A percentile compares a stretch with the other conserved stretches of the same genome.
phyloP scores from a whole-genome alignment of 2,888 invertebrate genomes.

The Andrena marginata region DNA sequence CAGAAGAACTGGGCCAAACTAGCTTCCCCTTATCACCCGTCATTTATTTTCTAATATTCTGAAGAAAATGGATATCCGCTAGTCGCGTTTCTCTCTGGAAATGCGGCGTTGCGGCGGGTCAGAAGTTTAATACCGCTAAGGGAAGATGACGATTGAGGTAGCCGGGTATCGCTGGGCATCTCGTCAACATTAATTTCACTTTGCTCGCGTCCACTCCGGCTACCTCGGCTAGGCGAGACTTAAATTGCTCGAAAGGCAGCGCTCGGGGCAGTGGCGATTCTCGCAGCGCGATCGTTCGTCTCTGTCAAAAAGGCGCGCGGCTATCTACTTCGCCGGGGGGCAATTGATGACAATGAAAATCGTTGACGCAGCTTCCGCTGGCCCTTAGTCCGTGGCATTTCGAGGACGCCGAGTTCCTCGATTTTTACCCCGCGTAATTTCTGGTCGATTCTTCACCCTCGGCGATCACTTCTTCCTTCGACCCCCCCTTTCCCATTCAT shows the following conservation, averaged over 20 bases:
- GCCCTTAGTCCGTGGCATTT: not conserved
- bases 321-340: not conserved
- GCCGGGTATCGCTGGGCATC: not conserved
- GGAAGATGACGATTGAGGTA: not conserved
- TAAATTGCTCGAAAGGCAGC: not conserved
- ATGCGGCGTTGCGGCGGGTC: not conserved
- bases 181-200: slow-evolving; percentile 34
- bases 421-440: not conserved
- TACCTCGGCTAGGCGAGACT: not conserved
- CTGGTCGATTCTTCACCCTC: slow-evolving; percentile 5
- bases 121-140: not conserved
- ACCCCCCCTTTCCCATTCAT: not conserved
- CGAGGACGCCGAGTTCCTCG: not conserved
- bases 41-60: slow-evolving; percentile 1
- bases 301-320: slow-evolving; percentile 30
- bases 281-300: slow-evolving; percentile 24
- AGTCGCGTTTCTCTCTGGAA: not conserved
- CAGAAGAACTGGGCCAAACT: slow-evolving; percentile 7
- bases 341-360: slow-evolving; percentile 35
- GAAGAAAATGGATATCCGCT: not conserved
- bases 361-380: not conserved
- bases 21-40: not conserved
- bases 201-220: not conserved
- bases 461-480: not conserved
- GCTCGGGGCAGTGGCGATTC: not conserved